These are phyloP conservation scores for Vimba vimba DNA, from an alignment of 2,113 vertebrate species.

Conservation along the genomic window DNA sequence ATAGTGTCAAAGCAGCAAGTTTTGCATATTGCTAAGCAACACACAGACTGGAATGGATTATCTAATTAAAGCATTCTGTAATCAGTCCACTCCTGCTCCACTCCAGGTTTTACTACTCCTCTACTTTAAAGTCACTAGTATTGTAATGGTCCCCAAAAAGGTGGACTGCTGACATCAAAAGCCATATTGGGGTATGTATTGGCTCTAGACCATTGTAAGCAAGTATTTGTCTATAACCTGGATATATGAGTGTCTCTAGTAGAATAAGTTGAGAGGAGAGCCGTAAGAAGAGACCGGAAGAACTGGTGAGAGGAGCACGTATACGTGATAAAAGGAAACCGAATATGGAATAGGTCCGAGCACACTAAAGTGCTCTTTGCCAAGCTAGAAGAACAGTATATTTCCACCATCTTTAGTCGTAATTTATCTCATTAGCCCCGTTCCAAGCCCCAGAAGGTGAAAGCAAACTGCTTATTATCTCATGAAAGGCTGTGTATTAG, in stretches of 20 bases:
- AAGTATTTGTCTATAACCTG: conserved; percentile 40
- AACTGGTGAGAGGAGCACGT: conserved; percentile 8
- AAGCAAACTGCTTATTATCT: conserved; percentile 76
- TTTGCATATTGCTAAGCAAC: neutral
- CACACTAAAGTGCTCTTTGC: neutral
- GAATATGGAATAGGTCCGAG: conserved; percentile 26
- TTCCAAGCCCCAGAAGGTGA: conserved; percentile 69
- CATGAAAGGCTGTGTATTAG: conserved; percentile 74
- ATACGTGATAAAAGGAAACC: conserved; percentile 31
- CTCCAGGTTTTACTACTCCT: neutral
- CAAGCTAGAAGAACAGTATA: conserved; percentile 14
- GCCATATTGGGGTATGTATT: neutral
- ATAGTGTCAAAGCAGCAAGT: neutral
- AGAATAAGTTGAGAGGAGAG: conserved; percentile 41
- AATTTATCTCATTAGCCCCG: conserved; percentile 50
- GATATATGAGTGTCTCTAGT: conserved; percentile 34
- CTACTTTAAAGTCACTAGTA: neutral
- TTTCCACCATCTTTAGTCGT: conserved; percentile 49
- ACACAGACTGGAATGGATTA: neutral
- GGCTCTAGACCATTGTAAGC: neutral
- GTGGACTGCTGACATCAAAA: neutral
- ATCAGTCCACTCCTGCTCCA: neutral
- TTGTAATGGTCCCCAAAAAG: neutral
- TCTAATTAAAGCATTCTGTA: neutral
- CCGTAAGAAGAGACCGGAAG: conserved; percentile 29